Base-by-base conservation (phyloP, 2,113 vertebrate species). In the Hemichromis elongatus region DNA sequence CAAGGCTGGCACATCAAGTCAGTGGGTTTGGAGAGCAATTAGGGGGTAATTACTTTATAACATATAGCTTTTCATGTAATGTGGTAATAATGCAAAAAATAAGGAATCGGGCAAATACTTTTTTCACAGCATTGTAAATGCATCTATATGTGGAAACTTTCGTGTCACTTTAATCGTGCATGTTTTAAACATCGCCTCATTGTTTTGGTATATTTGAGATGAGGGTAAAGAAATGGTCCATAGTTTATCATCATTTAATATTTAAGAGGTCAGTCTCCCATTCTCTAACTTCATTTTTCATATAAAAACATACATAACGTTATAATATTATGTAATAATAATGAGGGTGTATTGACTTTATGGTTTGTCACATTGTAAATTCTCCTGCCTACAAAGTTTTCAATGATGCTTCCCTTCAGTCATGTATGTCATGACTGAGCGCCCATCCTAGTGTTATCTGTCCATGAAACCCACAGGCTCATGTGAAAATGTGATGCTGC, bases 401-500 rank as follows among this genome's bases (percentile, higher is more conserved):
- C 30, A 13, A 12, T 33, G 81, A 54, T 61, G 80, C 86, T 13
- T 88, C 84, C 83, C 77, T 33, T 79, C 53, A 33, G 13, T 73
- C 56, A 21, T 61, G 77, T 50, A 19, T 59, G 24, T 86, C 52
- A 50, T 59, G 5, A 19, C 66, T 61, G 47, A 79, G 80, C 18
- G 37, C 57, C 21, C 10, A 55, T 79, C 70, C 78, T n/a, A 82
- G 68, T 30, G 66, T 35, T 54, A 50, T n/a, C 52, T 24, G 61
- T 82, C 79, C 88, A 86, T 30, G 24, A 82, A 82, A 45, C 79
- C 63, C 82, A 77, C 79, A 6, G 63, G 75, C 92, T 83, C 91
- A 90, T 92, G 93, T 87, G 92, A 83, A 11, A 93, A 80, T 88
- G 81, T 79, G 90, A 91, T 90, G 88, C 57, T 90, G 90, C 93